Conservation (phyloP, 2,888 invertebrate genomes). For the Gonocerus acuteangulatus region DNA sequence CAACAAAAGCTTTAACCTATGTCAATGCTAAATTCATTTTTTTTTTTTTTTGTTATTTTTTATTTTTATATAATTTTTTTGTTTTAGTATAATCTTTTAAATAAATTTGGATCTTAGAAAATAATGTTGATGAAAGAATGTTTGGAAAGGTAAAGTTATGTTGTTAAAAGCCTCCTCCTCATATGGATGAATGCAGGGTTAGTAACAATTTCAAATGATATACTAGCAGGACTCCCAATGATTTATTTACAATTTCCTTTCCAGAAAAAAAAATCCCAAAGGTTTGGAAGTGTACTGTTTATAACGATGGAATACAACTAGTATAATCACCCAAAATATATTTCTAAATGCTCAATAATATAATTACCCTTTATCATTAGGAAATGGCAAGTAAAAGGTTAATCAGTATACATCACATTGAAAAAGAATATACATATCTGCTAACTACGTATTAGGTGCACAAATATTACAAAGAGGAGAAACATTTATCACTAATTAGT, state of each 20-base stretch:
- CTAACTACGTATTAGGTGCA: neutral
- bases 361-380: neutral
- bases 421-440: neutral
- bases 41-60: neutral
- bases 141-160: slow-evolving; percentile 6
- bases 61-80: slow-evolving; percentile 4
- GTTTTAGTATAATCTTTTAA: slow-evolving; percentile 3
- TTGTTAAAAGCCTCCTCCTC: slow-evolving; percentile 3
- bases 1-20: slow-evolving; percentile 26
- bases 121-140: neutral
- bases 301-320: neutral
- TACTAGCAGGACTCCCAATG: slow-evolving; percentile 8
- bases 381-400: neutral
- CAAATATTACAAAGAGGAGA: slow-evolving; percentile 1
- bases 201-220: slow-evolving; percentile 9
- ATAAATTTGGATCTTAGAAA: slow-evolving; percentile 3
- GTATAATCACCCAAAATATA: slow-evolving; percentile 8
- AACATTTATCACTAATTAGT: neutral
- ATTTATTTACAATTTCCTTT: neutral
- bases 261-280: too few relatives aligned
- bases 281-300: neutral
- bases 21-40: slow-evolving; percentile 9
- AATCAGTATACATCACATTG: neutral
- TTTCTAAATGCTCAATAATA: neutral
- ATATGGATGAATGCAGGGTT: neutral